A percentile compares a stretch with the other conserved stretches of the same genome.
These are phyloP conservation scores for Halcyon smyrnensis DNA, from an alignment of 2,797 vertebrate genomes.

Conservation along the genomic window DNA sequence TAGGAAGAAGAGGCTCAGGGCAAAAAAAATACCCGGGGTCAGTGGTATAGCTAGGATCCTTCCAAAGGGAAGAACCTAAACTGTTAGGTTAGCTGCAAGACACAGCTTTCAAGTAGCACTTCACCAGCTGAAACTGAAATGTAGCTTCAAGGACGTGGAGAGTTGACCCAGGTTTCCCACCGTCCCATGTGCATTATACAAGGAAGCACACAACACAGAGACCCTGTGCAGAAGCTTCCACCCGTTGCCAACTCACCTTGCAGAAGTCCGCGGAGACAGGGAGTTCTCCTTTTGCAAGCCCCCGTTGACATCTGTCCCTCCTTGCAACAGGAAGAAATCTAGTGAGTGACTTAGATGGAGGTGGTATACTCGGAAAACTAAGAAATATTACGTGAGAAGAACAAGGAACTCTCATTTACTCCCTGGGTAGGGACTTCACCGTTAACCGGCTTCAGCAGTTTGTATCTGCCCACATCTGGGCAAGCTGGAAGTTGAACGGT, in stretches of 20 bases:
- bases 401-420: neutral
- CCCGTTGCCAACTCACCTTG: neutral
- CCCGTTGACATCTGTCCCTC: neutral
- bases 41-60: neutral
- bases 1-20: neutral
- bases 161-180: neutral
- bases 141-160: neutral
- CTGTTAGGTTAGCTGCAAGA: neutral
- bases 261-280: neutral
- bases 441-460: neutral
- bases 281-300: neutral
- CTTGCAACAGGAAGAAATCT: neutral
- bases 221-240: neutral
- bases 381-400: neutral
- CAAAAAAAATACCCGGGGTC: neutral
- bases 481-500: neutral
- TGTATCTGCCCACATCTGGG: neutral
- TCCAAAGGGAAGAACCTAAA: neutral
- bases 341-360: neutral
- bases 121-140: neutral
- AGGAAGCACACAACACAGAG: neutral
- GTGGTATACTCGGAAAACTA: neutral
- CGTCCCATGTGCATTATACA: neutral
- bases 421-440: neutral
- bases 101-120: neutral